Conservation (phyloP, 1,140 invertebrate species). For the Fopius arisanus region DNA sequence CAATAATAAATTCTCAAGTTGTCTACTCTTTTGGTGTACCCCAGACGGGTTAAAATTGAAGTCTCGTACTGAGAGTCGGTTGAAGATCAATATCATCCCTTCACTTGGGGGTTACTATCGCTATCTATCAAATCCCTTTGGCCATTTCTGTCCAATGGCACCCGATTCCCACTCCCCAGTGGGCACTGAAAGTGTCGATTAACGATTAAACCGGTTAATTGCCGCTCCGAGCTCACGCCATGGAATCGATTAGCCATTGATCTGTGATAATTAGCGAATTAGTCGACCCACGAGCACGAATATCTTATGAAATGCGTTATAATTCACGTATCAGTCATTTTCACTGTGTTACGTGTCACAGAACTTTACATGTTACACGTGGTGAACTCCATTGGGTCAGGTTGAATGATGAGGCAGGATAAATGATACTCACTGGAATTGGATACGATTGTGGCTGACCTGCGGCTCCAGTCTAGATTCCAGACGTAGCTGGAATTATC, state of each 20-base stretch:
- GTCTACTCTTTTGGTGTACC: neutral
- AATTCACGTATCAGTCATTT: neutral
- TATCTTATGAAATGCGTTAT: neutral
- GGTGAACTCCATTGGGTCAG: neutral
- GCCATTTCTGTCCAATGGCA: neutral
- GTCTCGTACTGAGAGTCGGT: neutral
- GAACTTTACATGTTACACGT: neutral
- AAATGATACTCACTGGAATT: neutral
- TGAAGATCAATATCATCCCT: constrained; percentile 8
- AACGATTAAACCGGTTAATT: constrained; percentile 14
- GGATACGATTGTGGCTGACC: neutral
- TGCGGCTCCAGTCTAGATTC: neutral
- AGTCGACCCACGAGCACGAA: neutral
- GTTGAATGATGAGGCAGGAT: neutral
- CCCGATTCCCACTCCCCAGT: neutral
- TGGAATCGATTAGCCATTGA: neutral
- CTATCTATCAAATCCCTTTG: constrained; percentile 16
- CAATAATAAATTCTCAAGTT: neutral
- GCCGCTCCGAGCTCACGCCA: neutral
- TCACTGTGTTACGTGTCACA: neutral
- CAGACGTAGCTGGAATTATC: neutral
- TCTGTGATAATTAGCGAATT: constrained; percentile 2
- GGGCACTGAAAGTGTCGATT: constrained; percentile 13
- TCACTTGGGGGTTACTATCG: neutral
- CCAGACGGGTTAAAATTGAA: neutral